These are phyloP conservation scores for Picathartes gymnocephalus DNA, from an alignment of 2,113 vertebrate species.

Conservation along the genomic window DNA sequence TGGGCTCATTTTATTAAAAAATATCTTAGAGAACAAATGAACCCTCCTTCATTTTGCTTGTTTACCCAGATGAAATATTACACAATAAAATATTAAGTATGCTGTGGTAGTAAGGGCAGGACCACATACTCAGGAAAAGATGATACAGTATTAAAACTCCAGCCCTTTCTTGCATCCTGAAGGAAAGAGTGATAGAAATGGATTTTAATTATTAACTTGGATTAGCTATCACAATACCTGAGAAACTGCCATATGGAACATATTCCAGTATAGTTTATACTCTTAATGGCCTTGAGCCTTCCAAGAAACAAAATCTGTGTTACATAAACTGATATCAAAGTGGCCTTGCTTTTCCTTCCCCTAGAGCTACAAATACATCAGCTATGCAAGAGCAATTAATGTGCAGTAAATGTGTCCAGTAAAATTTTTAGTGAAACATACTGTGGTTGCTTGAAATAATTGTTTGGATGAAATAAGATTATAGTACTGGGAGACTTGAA, in stretches of 20 bases:
- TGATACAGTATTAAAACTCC: neutral
- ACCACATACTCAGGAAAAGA: neutral
- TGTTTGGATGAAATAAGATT: neutral
- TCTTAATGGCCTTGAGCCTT: conserved; percentile 30
- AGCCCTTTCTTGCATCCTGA: neutral
- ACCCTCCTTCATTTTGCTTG: neutral
- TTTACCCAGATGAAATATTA: neutral
- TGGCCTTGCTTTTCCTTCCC: conserved; percentile 31
- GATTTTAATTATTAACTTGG: conserved; percentile 58
- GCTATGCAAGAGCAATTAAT: neutral
- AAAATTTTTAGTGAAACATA: conserved; percentile 10
- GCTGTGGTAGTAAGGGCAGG: neutral
- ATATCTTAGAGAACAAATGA: neutral
- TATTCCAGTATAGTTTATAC: conserved; percentile 14
- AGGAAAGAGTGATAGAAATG: neutral
- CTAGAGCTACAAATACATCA: conserved; percentile 39
- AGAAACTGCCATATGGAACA: conserved; percentile 55
- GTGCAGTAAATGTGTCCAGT: conserved; percentile 16
- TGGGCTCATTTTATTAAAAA: neutral
- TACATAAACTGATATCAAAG: conserved; percentile 40
- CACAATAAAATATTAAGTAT: neutral
- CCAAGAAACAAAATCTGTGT: conserved; percentile 38
- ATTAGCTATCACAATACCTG: conserved; percentile 29
- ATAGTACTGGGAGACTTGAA: conserved; percentile 25
- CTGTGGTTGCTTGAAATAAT: neutral